Percentiles rank a stretch among this genome's conserved stretches.
These are phyloP conservation scores for Littorina saxatilis DNA, from an alignment of 1,140 invertebrate genomes.

Conservation along the genomic window DNA sequence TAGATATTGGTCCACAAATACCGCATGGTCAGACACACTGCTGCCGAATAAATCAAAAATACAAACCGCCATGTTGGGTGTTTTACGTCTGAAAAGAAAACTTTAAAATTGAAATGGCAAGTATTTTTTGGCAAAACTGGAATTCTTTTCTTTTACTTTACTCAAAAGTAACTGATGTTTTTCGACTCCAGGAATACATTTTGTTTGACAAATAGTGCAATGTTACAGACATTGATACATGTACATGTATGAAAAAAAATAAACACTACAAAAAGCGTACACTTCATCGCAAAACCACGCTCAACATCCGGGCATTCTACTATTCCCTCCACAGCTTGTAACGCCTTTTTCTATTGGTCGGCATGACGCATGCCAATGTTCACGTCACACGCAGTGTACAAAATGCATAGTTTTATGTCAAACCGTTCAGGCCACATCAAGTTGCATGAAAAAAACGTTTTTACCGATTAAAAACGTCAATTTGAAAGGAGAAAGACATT, in stretches of 20 bases:
- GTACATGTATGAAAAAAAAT: not conserved
- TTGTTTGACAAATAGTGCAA: not conserved
- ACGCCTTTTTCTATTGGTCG: too few relatives aligned
- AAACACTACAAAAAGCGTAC: not conserved
- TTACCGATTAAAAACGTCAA: too few relatives aligned
- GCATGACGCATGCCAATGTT: too few relatives aligned
- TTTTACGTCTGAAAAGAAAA: not conserved
- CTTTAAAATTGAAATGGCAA: constrained; percentile 16
- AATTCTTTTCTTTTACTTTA: constrained; percentile 27
- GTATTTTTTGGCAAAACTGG: constrained; percentile 13
- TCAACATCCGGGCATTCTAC: too few relatives aligned
- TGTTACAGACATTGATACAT: not conserved
- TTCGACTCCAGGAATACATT: constrained; percentile 24
- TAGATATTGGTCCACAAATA: constrained; percentile 27
- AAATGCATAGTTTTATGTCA: too few relatives aligned
- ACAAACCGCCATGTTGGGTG: not conserved
- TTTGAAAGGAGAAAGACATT: too few relatives aligned
- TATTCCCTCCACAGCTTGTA: too few relatives aligned
- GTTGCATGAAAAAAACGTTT: too few relatives aligned
- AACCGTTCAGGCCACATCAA: too few relatives aligned
- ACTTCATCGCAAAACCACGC: too few relatives aligned
- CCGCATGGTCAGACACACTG: constrained; percentile 28
- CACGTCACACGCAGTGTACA: too few relatives aligned
- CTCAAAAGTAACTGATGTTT: constrained; percentile 21
- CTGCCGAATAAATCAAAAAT: constrained; percentile 21